phyloP scores from a whole-genome alignment of 53 echinoderm and acorn worm genomes.

The Patiria pectinifera region DNA sequence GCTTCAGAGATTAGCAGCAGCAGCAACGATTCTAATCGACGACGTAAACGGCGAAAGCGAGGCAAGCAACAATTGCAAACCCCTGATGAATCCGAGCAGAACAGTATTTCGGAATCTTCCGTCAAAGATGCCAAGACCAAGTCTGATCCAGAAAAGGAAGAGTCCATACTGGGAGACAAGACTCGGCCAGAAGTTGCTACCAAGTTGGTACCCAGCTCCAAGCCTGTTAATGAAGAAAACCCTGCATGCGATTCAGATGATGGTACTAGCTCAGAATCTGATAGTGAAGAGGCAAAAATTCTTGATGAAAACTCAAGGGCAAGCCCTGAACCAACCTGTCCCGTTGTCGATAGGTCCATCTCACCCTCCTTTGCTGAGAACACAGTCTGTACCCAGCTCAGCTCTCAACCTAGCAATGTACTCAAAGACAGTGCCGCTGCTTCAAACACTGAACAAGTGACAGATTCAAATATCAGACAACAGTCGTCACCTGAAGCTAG shows the following conservation, averaged over 20 bases:
- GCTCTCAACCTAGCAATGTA: neutral
- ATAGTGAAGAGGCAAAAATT: constrained; percentile 9
- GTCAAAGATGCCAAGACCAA: neutral
- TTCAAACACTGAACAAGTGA: neutral
- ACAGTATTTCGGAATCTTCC: neutral
- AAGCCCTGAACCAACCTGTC: constrained; percentile 1
- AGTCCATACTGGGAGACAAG: neutral
- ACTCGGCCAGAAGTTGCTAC: neutral
- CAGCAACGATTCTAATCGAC: constrained; percentile 16
- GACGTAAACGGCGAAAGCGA: constrained; percentile 44
- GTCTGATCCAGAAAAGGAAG: neutral
- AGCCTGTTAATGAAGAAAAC: neutral
- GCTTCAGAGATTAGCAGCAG: neutral
- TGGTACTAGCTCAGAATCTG: constrained; percentile 22
- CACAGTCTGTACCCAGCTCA: neutral
- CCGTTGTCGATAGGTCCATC: neutral
- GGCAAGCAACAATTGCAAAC: constrained; percentile 24
- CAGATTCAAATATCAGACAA: neutral
- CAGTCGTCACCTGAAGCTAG: neutral
- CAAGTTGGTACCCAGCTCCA: neutral
- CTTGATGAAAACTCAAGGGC: neutral
- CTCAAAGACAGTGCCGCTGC: neutral
- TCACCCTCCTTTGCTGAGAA: neutral
- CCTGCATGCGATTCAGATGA: constrained; percentile 32
- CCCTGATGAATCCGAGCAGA: neutral